These are phyloP conservation scores for Ochotona princeps DNA, from an alignment of 2,113 vertebrate genomes.

Conservation along the genomic window DNA sequence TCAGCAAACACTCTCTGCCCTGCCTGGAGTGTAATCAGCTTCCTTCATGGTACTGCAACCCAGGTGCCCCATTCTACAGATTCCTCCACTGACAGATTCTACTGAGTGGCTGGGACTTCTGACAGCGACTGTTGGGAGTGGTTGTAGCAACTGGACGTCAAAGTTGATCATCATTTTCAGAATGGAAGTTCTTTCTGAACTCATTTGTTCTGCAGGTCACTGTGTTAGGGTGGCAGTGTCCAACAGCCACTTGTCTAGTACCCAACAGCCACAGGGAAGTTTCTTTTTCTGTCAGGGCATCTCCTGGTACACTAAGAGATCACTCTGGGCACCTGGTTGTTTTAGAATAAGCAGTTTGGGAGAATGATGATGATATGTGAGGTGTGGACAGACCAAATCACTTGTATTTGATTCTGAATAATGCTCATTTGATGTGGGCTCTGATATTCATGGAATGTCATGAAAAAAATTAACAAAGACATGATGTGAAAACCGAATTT, in stretches of 20 bases:
- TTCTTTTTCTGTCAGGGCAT: neutral
- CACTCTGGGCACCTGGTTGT: neutral
- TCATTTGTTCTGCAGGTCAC: neutral
- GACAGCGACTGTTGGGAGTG: neutral
- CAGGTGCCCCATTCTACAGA: fast-evolving
- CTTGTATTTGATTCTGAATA: neutral
- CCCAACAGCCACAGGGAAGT: neutral
- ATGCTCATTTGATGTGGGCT: neutral
- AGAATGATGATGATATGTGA: neutral
- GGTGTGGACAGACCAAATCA: neutral
- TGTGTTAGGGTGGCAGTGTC: neutral
- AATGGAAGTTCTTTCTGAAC: neutral
- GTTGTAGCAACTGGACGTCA: neutral
- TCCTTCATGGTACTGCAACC: neutral
- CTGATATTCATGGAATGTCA: neutral
- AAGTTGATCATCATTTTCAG: neutral
- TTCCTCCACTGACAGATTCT: neutral
- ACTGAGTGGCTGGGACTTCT: neutral
- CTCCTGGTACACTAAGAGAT: neutral
- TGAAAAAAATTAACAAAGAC: neutral
- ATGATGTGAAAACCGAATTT: neutral
- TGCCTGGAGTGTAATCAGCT: neutral
- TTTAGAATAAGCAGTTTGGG: neutral
- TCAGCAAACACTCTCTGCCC: neutral
- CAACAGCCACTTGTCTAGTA: neutral